Conservation (phyloP, 2,888 invertebrate genomes). For the Clitarchus hookeri region DNA sequence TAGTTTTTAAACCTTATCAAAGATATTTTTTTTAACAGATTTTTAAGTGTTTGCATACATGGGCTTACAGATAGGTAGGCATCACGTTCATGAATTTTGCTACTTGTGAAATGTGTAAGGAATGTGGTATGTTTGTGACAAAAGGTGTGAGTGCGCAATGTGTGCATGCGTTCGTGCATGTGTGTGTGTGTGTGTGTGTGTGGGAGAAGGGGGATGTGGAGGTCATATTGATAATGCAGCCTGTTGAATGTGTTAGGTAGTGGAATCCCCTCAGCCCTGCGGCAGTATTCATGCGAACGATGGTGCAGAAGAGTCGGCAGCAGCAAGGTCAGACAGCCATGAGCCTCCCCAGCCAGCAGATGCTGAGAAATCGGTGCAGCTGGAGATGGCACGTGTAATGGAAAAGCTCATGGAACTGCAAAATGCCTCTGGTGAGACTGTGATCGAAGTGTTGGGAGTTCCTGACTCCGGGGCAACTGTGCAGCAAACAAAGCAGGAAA, state of each 20-base stretch:
- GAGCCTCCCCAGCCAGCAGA: slow-evolving; percentile 47
- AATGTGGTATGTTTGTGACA: background rate
- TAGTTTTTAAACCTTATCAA: too few relatives aligned
- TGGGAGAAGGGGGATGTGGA: too few relatives aligned
- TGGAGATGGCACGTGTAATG: slow-evolving; percentile 52
- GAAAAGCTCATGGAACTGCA: slow-evolving; percentile 51
- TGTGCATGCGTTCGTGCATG: too few relatives aligned
- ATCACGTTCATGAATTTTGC: background rate
- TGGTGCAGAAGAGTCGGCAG: background rate
- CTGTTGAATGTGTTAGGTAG: background rate
- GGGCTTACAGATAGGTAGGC: too few relatives aligned
- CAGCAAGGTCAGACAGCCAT: background rate
- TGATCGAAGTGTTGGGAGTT: background rate
- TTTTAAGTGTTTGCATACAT: too few relatives aligned
- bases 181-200: too few relatives aligned
- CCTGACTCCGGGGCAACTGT: background rate
- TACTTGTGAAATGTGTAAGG: background rate
- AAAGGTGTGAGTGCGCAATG: too few relatives aligned
- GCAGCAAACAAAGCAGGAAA: background rate
- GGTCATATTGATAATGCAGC: background rate
- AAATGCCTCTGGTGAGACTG: slow-evolving; percentile 31
- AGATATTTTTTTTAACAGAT: too few relatives aligned
- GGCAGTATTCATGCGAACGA: background rate
- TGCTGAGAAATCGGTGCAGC: slow-evolving; percentile 52
- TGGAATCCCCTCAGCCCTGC: background rate